Base-by-base conservation (phyloP, 2,888 invertebrate species). In the Agrochola lychnidis region DNA sequence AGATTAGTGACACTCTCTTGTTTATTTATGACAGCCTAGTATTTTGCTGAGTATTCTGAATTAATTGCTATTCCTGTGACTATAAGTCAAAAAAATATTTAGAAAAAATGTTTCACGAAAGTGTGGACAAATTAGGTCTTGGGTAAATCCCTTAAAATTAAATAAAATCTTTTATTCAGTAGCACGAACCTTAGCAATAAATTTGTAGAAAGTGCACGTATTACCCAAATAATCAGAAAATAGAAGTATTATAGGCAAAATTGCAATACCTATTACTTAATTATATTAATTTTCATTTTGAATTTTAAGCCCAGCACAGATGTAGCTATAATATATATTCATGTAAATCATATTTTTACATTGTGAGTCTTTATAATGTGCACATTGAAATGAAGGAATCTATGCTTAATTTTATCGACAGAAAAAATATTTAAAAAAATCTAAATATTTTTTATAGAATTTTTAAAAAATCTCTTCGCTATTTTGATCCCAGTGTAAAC, bases 11-110 rank as follows among this genome's bases (percentile, higher is more conserved):
- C 16, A 51, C 30, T 57, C 70, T 74, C 69, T 59, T 74, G 30
- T 14, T 40, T 56, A 53, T 74, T 70, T 78, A 81, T 84, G 59
- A 3, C 4, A n/a, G 16, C 70, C 73, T 84, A 56, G 78, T 81
- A 63, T 14, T 25, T 36, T n/a, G 4, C n/a, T 16, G 1, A 19
- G 3, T 62, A 1, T 62, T 45, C 61, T 61, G 0, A 19, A 53
- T 19, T 19, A n/a, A 1, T 48, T n/a, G 10, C 6, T 45, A 40
- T 66, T 19, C 4, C 4, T 48, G 45, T 53, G 4, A 57, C 16
- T 53, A n/a, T 9, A 7, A 22, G 9, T 22, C 9, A 53, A 10
- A 12, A 57, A 25, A 56, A 1, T 10, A 56, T 1, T 5, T 6
- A 57, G 12, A 57, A 59, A 14, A 59, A 59, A 14, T 5, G 14